Conservation (phyloP, 2,113 vertebrate species). For the Callipepla californica region DNA sequence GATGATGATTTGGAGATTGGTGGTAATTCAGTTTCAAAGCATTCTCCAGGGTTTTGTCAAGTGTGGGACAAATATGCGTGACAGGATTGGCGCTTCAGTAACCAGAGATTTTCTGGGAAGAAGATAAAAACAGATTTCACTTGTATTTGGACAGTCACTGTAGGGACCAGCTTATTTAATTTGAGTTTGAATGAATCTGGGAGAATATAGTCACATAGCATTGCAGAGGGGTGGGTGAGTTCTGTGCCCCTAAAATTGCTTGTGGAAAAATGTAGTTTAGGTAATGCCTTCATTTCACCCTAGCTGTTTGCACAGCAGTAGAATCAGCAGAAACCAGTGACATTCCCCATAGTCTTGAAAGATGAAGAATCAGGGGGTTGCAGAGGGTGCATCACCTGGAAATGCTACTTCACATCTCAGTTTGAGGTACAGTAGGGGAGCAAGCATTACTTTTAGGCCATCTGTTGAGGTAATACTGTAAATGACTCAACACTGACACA, state of each 20-base stretch:
- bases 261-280: not conserved
- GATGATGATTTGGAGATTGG: not conserved
- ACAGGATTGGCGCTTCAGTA: not conserved
- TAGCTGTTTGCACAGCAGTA: not conserved
- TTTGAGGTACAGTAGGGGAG: not conserved
- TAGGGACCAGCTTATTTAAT: not conserved
- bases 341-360: not conserved
- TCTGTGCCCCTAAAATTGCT: not conserved
- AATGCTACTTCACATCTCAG: not conserved
- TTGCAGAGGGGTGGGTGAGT: not conserved
- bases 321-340: not conserved
- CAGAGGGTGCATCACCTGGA: not conserved
- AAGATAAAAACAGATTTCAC: slow-evolving; percentile 4
- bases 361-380: not conserved
- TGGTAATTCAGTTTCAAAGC: not conserved
- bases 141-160: not conserved
- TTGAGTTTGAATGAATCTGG: not conserved
- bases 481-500: not conserved
- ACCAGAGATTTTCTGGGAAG: slow-evolving; percentile 20
- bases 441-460: not conserved
- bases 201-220: fast-evolving
- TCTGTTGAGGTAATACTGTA: not conserved
- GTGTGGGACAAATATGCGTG: not conserved
- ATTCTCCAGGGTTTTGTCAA: not conserved
- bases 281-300: not conserved